Conservation (phyloP, 2,113 vertebrate species). For the Protobothrops mucrosquamatus region DNA sequence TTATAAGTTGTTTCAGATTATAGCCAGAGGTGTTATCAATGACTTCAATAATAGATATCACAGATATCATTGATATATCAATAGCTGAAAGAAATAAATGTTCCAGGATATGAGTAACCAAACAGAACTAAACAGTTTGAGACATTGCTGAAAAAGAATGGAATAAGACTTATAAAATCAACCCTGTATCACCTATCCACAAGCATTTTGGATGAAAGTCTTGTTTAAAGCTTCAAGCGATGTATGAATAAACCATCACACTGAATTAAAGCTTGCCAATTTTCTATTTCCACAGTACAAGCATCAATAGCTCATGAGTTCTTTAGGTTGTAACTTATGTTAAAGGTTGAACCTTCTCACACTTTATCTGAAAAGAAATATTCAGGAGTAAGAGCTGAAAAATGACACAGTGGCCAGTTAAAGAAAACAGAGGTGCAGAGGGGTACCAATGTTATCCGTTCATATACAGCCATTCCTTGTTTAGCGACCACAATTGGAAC, state of each 20-base stretch:
- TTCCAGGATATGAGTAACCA: background rate
- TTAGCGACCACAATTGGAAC: too few species aligned
- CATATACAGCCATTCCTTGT: background rate
- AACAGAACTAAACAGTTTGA: background rate
- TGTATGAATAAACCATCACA: background rate
- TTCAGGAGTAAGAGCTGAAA: background rate
- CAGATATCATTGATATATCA: background rate
- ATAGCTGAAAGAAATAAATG: background rate
- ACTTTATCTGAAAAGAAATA: background rate
- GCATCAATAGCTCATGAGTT: background rate
- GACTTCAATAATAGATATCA: background rate
- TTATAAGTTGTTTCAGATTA: background rate
- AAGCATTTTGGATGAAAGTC: background rate
- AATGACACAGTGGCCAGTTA: background rate
- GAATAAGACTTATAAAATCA: background rate
- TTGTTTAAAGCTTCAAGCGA: background rate
- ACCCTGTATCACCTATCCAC: background rate
- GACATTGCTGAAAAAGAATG: background rate
- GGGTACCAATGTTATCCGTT: background rate
- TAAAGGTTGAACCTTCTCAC: background rate
- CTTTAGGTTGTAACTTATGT: background rate
- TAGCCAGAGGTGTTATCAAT: background rate
- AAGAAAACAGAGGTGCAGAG: background rate
- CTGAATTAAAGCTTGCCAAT: background rate
- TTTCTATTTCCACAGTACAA: background rate